These are phyloP conservation scores for Coenobita brevimanus DNA, from an alignment of 1,140 invertebrate species.

Conservation along the genomic window DNA sequence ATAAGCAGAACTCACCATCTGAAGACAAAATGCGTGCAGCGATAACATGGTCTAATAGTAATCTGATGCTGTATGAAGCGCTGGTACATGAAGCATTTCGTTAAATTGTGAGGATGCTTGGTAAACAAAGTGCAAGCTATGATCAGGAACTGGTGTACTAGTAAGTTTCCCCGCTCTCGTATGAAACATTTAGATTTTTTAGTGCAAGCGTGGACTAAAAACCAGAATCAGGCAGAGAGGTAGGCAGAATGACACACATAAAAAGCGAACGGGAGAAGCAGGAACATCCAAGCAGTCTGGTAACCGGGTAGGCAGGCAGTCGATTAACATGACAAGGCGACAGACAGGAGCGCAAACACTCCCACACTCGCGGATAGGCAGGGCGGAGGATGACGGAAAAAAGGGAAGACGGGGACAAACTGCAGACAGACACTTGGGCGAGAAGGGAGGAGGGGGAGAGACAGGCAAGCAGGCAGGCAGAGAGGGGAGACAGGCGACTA, in stretches of 20 bases:
- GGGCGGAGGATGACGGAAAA: neutral
- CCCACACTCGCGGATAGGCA: neutral
- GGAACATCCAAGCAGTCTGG: neutral
- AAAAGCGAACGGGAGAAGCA: neutral
- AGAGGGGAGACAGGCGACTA: neutral
- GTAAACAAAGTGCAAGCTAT: no score
- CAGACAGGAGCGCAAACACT: neutral
- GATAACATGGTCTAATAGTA: no score
- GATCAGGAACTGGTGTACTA: no score
- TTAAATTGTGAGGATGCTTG: no score
- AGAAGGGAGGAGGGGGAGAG: neutral
- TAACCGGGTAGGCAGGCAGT: conserved; percentile 1
- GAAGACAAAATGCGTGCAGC: no score
- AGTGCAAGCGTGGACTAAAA: no score
- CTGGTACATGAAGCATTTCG: no score
- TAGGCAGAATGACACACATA: neutral
- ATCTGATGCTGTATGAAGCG: no score
- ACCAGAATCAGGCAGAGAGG: neutral
- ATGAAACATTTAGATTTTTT: no score
- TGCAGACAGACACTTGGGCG: neutral
- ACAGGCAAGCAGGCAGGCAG: neutral
- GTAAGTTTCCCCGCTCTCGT: no score
- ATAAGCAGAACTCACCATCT: no score
- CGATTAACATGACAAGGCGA: neutral
- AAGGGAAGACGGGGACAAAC: neutral